Base-by-base conservation (phyloP, 2,888 invertebrate species). In the Sialis lutaria region DNA sequence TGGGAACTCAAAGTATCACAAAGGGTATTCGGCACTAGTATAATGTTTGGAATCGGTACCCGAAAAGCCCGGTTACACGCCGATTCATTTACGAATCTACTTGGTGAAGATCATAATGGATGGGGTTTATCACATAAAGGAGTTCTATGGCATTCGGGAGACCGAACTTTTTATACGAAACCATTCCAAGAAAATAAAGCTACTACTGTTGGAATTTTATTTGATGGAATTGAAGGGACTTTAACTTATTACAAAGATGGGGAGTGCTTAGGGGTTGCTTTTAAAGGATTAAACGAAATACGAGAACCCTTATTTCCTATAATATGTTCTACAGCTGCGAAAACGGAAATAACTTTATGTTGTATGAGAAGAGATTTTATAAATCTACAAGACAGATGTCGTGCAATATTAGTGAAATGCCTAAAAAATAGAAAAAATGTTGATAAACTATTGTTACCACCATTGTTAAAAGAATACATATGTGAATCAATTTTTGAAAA, bases 71-170 rank as follows among this genome's bases (percentile, higher is more conserved):
- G 76, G 5, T 64, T 82, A 2, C 79, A 82, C 58, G 76, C 74
- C 1, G 75, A 78, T 57, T 70, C 75, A 9, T 83, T 82, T 59
- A 73, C 75, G 32, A 81, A 82, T 59, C 65, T 83, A 55, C 61
- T 83, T 32, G 83, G 83, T n/a, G 78, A 79, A 60, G 77, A 82
- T 58, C 69, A 70, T 42, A 66, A 74, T 50, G 75, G 81, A 44
- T 83, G 82, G 82, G 82, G 81, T 0, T 60, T 83, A 13, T 81
- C 80, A 1, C 82, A 83, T 57, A 82, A 81, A 60, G 83, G 83
- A 5, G 56, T 75, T 6, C 57, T 80, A 1, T 82, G 79, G 79
- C 82, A 82, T 57, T 69, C 69, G 22, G 80, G 80, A 10, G 64
- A 70, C 46, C 74, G 75, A 58, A 64, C 71, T 34, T 66, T 72